Evolutionary conservation across 2,797 vertebrate species (phyloP), one percentile per base, ranked within the genome.

Genomic region (Oreortyx pictus): DNA sequence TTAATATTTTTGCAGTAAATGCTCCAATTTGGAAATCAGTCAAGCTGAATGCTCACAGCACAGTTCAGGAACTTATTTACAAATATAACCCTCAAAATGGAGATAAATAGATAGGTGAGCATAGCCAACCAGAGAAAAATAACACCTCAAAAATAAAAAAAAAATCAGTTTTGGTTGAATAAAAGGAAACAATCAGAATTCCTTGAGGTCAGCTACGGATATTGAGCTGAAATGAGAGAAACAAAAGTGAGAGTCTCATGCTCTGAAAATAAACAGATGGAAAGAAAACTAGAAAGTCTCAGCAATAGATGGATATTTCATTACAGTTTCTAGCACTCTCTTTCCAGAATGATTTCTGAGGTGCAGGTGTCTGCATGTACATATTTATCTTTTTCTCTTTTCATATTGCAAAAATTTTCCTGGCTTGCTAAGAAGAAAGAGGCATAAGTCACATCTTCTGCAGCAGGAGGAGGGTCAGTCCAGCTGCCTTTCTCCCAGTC

Each of bases 1-100:
- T 96, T 90, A 92, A n/a, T 85, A 91, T 96, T 96, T 94, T 86
- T 94, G 93, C 57, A 89, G 33, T 85, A 89, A 89, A 86, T 74
- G 41, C 44, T 90, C 84, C 70, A 88, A 67, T 91, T 91, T 94
- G n/a, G 64, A 43, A 95, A 88, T 64, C 95, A 96, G 87, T 93
- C 46, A 79, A 78, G 73, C 22, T 87, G 35, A 89, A 88, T 81
- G 83, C 50, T 86, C 35, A 79, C 35, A 90, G 88, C 59, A 86
- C 56, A 70, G 49, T 24, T 80, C 44, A 72, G 81, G 68, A 95
- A 88, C 44, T 91, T 88, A 88, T 52, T 92, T 83, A 82, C 47
- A 90, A 88, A 88, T 43, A 89, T 3, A 89, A 46, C 61, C 62
- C 73, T 24, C 54, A 57, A 79, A 94, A 92, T 74, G 8, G 31